phyloP scores from a whole-genome alignment of 2,113 vertebrate genomes.

The Clarias macrocephalus region DNA sequence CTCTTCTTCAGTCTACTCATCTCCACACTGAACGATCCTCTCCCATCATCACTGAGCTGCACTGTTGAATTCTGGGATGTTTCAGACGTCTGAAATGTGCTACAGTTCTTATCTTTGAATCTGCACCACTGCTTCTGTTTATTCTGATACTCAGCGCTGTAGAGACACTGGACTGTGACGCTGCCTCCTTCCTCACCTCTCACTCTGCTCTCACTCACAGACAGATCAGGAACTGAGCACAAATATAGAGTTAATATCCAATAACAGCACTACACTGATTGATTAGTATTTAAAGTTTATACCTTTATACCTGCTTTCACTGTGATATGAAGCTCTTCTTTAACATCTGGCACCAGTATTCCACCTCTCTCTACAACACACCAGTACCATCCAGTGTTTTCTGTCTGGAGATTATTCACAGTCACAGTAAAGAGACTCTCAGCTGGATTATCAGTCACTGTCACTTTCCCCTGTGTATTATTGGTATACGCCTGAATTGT shows the following conservation, averaged over 20 bases:
- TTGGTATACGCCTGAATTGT: slow-evolving; percentile 9
- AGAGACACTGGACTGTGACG: slow-evolving; percentile 48
- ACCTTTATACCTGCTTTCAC: slow-evolving; percentile 12
- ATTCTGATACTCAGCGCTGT: slow-evolving; percentile 28
- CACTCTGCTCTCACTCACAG: neutral
- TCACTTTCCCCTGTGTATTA: neutral
- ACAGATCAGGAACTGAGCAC: no score
- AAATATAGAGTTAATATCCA: no score
- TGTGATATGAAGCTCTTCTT: neutral
- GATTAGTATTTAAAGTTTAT: no score
- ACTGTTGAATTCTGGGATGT: slow-evolving; percentile 23
- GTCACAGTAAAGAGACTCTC: slow-evolving; percentile 45
- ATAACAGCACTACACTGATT: no score
- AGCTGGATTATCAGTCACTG: neutral
- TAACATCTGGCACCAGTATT: neutral
- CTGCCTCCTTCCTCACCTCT: slow-evolving; percentile 36
- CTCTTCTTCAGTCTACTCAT: slow-evolving; percentile 54
- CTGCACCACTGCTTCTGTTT: slow-evolving; percentile 44
- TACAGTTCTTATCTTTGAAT: neutral
- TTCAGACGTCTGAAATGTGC: neutral
- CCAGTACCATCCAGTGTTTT: slow-evolving; percentile 14
- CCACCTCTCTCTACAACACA: neutral
- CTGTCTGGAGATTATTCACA: slow-evolving; percentile 28
- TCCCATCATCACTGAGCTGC: slow-evolving; percentile 62
- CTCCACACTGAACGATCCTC: slow-evolving; percentile 56